Conservation (phyloP, 2,888 invertebrate species). For the Pollenia griseotomentosa region DNA sequence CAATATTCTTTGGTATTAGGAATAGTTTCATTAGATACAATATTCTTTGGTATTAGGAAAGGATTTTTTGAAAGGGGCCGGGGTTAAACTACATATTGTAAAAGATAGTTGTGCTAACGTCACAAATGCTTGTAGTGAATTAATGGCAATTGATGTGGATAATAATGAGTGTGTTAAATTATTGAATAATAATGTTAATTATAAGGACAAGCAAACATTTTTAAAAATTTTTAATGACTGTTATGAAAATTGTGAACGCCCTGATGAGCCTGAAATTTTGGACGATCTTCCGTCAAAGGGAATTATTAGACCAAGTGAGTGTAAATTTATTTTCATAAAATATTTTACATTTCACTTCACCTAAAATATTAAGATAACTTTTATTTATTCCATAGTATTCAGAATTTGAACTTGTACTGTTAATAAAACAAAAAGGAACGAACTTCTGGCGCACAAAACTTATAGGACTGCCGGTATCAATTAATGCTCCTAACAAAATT, state of each 20-base stretch:
- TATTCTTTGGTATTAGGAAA: constrained; percentile 63
- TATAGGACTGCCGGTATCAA: constrained; percentile 70
- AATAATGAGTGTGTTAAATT: constrained; percentile 24
- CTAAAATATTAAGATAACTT: constrained; percentile 49
- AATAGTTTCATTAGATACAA: constrained; percentile 65
- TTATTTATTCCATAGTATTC: constrained; percentile 59
- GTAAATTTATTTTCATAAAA: constrained; percentile 43
- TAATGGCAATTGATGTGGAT: constrained; percentile 48
- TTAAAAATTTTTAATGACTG: constrained; percentile 44
- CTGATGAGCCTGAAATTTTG: constrained; percentile 61
- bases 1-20: no score
- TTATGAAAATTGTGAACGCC: constrained; percentile 60
- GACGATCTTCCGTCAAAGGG: constrained; percentile 53
- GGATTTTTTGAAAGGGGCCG: constrained; percentile 54
- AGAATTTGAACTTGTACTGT: background rate
- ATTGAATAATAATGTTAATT: constrained; percentile 35
- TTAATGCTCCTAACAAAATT: constrained; percentile 64
- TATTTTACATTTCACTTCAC: constrained; percentile 52
- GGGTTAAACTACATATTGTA: background rate
- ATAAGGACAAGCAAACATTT: background rate
- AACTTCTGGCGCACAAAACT: constrained; percentile 58
- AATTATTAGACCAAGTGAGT: constrained; percentile 59
- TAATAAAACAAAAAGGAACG: constrained; percentile 51
- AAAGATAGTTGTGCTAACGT: background rate
- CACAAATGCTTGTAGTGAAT: constrained; percentile 20